Evolutionary conservation across 2,888 invertebrate species (phyloP), one percentile per base, ranked within the genome.

Genomic region (Poecilus cupreus): DNA sequence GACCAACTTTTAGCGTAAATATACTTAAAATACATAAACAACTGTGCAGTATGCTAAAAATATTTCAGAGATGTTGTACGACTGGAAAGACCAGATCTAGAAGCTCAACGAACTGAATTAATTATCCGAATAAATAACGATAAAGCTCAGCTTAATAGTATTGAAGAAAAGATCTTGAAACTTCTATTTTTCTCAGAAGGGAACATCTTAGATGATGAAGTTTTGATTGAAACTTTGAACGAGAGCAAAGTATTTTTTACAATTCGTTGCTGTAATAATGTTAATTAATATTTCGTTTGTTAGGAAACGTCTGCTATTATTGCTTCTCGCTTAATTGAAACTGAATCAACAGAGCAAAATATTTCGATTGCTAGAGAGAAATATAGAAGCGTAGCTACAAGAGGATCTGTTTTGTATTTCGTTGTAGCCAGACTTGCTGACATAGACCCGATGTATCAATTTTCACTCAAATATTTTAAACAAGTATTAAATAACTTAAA

Each of bases 361-460:
- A 96, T 97, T 85, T 95, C 96, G 0, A 92, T 95, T 0, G 96
- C 96, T 0, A 91, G 98, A 51, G 96, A 97, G 89, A 95, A 94
- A 85, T 98, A 97, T 88, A 92, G 96, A 26, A 92, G 94, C 0
- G 95, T 97, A 5, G 97, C 98, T 0, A 94, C 94, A 0, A 93
- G 97, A 83, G 98, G 97, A 0, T 96, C 97, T 0, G 94, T 96
- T 16, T 90, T 98, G 3, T 98, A 96, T 89, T 98, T 98, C 88
- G 96, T 97, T 0, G 96, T 98, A 1, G 95, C 96, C 0, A 94
- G 95, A 87, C 90, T 98, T 16, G 94, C 96, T 0, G 95, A 96
- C 85, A 95, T 98, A 81, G 97, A 98, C 89, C 96, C 97, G 0
- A 98, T 98, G 98, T 98, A 98, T 89, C 98, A 98, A 89, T 98